Evolutionary conservation across 2,888 invertebrate species (phyloP), one percentile per base, ranked within the genome.

Genomic region (Heliconius aoede): DNA sequence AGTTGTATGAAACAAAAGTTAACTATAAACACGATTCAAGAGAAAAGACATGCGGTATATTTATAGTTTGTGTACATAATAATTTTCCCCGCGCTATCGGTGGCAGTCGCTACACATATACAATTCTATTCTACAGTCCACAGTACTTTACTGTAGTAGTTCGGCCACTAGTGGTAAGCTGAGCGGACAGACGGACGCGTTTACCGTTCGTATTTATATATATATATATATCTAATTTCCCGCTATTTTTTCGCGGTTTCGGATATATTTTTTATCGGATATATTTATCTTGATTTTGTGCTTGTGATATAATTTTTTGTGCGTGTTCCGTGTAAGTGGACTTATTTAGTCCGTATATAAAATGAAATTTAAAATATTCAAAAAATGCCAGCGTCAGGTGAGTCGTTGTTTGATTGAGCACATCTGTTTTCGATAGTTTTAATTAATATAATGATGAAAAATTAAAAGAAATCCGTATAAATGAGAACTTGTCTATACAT

Each of bases 321-420:
- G 26, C 18, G 46, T 75, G 81, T 83, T 79, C 76, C 80, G 79
- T 82, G 81, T 78, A 81, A 79, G 72, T 76, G 74, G 64, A 24
- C 21, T 18, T 46, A 18, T 36, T 36, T 36, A 11, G 51, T 28
- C 73, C 61, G 36, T 74, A 11, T 79, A 64, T 68, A 80, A 73
- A 76, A 93, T 94, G 94, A 93, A 93, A 87, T 94, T 94, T 82
- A 94, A 90, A 84, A 84, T 94, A 82, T 91, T 94, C 84, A 94
- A 92, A 89, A 93, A 92, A 82, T 85, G 85, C 77, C 85, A 86
- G 78, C 91, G 87, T 78, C 89, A 90, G 92, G 93, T 93, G 83
- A 82, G 89, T 83, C 79, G 55, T 7, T 55, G 55, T n/a, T 55
- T 7, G 30, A n/a, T 69, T 28, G n/a, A 9, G 5, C 51, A 72